These are phyloP conservation scores for Leucosticte australis DNA, from an alignment of 2,113 vertebrate species.

Conservation along the genomic window DNA sequence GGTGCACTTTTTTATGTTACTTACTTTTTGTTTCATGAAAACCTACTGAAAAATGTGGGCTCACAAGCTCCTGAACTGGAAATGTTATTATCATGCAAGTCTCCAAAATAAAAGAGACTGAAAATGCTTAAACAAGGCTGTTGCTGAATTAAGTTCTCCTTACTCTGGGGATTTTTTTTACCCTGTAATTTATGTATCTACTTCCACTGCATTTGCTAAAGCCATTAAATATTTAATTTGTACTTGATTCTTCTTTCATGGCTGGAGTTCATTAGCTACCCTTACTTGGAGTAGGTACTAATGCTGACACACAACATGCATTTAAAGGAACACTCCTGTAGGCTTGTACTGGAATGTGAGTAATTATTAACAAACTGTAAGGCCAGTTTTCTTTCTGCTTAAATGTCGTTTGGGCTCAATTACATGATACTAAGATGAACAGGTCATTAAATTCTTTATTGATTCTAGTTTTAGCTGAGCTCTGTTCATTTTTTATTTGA, in stretches of 20 bases:
- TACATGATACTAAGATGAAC: conserved; percentile 19
- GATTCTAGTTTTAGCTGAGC: conserved; percentile 35
- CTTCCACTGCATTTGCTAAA: not conserved
- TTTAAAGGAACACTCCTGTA: conserved; percentile 28
- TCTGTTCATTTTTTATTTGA: conserved; percentile 19
- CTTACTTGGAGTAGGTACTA: not conserved
- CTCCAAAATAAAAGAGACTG: not conserved
- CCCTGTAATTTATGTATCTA: not conserved
- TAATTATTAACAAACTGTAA: conserved; percentile 46
- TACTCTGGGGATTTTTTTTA: not conserved
- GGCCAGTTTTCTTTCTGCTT: not conserved
- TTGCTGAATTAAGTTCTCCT: not conserved
- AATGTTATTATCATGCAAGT: not conserved
- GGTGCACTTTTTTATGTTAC: not conserved
- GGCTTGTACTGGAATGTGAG: conserved; percentile 32
- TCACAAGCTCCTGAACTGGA: not conserved
- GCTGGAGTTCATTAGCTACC: conserved; percentile 18
- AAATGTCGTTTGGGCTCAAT: conserved; percentile 41
- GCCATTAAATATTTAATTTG: conserved; percentile 37
- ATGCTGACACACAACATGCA: not conserved
- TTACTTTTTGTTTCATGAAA: not conserved
- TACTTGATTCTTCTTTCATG: conserved; percentile 31
- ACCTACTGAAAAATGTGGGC: not conserved
- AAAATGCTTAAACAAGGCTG: not conserved
- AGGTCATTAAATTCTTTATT: conserved; percentile 21